phyloP scores from a whole-genome alignment of 2,888 invertebrate species.

The Luffia ferchaultella region DNA sequence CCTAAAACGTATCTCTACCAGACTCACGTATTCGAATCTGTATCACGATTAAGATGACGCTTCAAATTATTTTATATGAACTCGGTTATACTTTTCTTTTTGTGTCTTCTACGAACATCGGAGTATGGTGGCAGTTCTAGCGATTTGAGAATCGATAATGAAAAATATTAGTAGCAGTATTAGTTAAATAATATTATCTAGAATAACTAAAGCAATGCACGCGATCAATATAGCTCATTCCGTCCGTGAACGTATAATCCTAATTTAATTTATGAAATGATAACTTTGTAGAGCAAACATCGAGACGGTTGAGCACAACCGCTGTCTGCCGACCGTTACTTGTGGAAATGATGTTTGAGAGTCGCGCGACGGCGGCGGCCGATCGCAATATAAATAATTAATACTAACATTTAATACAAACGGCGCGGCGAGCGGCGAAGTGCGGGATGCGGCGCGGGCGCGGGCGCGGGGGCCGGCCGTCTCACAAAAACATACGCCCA shows the following conservation, averaged over 20 bases:
- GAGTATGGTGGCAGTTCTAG: too few species aligned
- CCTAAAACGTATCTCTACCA: slow-evolving; percentile 56
- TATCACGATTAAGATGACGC: too few species aligned
- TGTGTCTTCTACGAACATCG: too few species aligned
- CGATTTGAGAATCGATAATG: too few species aligned
- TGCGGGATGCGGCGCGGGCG: slow-evolving; percentile 24
- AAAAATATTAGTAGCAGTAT: too few species aligned
- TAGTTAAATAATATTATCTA: too few species aligned
- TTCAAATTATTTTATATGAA: too few species aligned
- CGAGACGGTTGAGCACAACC: slow-evolving; percentile 12
- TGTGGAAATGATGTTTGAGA: slow-evolving; percentile 22
- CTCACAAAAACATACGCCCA: slow-evolving; percentile 13
- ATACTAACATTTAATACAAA: slow-evolving; percentile 15
- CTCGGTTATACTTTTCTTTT: too few species aligned
- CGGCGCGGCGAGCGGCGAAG: slow-evolving; percentile 1
- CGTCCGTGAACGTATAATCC: too few species aligned
- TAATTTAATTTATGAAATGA: too few species aligned
- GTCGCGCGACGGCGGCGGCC: slow-evolving; percentile 16
- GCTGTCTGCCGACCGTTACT: slow-evolving; percentile 21
- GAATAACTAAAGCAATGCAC: too few species aligned
- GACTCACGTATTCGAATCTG: background rate
- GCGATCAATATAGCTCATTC: too few species aligned
- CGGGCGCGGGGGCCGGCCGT: slow-evolving; percentile 22
- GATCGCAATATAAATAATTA: slow-evolving; percentile 19
- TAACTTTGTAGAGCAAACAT: slow-evolving; percentile 20